Conservation (phyloP, 1,140 invertebrate genomes). For the Drosophila busckii region DNA sequence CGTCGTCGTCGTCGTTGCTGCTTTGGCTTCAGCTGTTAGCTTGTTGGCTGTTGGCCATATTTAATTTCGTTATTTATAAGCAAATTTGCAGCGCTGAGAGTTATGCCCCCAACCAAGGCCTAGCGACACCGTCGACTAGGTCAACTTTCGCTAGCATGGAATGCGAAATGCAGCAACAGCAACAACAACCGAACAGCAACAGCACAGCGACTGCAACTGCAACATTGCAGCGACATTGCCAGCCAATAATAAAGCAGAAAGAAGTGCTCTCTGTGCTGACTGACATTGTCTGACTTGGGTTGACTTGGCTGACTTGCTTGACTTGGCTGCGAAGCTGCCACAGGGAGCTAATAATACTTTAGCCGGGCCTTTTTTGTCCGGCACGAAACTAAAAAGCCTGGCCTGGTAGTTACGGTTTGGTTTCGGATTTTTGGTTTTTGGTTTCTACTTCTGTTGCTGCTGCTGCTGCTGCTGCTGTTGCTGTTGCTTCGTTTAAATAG, state of each 20-base stretch:
- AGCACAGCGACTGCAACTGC: conserved; percentile 23
- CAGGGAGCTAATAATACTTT: conserved; percentile 66
- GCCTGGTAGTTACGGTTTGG: conserved; percentile 12
- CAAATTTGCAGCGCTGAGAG: conserved; percentile 60
- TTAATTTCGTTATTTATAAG: conserved; percentile 76
- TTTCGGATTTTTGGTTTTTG: conserved; percentile 24
- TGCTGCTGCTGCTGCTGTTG: no score
- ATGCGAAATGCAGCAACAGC: conserved; percentile 68
- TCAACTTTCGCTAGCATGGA: conserved; percentile 77
- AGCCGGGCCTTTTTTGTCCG: conserved; percentile 42
- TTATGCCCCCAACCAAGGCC: conserved; percentile 46
- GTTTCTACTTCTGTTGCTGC: conserved; percentile 13
- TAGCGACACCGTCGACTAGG: conserved; percentile 72
- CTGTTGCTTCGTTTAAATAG: conserved; percentile 62
- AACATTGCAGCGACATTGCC: conserved; percentile 58
- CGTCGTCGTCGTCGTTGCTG: neutral
- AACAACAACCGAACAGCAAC: conserved; percentile 20
- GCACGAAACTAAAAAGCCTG: conserved; percentile 39
- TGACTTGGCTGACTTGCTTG: conserved; percentile 35
- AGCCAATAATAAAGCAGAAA: conserved; percentile 73
- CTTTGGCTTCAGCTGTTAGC: conserved; percentile 15
- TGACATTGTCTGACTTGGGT: conserved; percentile 52
- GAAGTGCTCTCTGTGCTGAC: conserved; percentile 71
- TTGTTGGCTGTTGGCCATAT: conserved; percentile 65
- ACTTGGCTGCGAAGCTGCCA: conserved; percentile 23